Base-by-base conservation (phyloP, 2,113 vertebrate species). In the Corydoras sp. region DNA sequence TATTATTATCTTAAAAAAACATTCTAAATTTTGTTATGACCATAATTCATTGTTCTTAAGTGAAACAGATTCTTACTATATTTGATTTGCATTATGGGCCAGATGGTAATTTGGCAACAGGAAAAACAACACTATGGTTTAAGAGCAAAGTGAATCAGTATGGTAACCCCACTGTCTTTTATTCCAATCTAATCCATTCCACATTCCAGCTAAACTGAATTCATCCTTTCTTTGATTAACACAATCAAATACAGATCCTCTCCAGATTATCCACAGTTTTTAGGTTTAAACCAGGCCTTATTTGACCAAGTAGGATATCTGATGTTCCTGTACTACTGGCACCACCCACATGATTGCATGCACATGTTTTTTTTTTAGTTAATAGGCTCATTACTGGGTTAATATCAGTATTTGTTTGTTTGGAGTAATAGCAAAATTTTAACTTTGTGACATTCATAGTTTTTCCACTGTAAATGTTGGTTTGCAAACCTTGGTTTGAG, bases 71-170 rank as follows among this genome's bases (percentile, higher is more conserved):
- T 43, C 7, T 8, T 43, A 43, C 7, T 8, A 8, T 43, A 43
- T 43, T 43, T 43, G 35, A 43, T 8, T 43, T 43, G 35, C 35
- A 43, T 43, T 43, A 43, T 43, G 35, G 35, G 35, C 35, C 35
- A 43, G 35, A 43, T 43, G 35, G 7, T 43, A 43, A 43, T 43
- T 53, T 53, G 51, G 51, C 51, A 3, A 53, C 13, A 53, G 9
- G 49, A 53, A 12, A 14, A 9, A 53, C 10, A 14, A 10, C 13
- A 53, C 3, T 65, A 24, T 32, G 24, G 29, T 9, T 56, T 85
- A 84, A 77, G 32, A 62, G 76, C 83, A 78, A 84, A 83, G 84
- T 84, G 83, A 83, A 88, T 87, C 80, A 81, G 80, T 78, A 73
- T 72, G 71, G 84, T 88, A 85, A 51, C 82, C 83, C 71, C 68